Percentiles rank a stretch among this genome's conserved stretches.
These are phyloP conservation scores for Carollia perspicillata DNA, from an alignment of 2,113 vertebrate species.

Conservation along the genomic window DNA sequence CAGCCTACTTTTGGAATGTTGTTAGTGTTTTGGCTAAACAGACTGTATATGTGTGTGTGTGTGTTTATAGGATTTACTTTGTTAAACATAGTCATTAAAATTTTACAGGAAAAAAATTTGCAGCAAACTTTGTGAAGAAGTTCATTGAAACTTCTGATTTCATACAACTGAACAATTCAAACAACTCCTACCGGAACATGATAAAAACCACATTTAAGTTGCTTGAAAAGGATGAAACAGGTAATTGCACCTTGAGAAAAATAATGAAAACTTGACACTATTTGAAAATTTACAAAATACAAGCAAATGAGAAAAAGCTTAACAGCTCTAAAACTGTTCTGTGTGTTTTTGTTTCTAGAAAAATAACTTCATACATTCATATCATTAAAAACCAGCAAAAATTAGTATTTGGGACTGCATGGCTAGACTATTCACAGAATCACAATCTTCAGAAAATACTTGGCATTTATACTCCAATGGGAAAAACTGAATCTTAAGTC, in stretches of 20 bases:
- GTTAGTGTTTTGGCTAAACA: constrained; percentile 7
- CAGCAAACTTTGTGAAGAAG: constrained; percentile 46
- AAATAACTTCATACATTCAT: neutral
- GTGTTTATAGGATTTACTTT: neutral
- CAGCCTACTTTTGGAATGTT: constrained; percentile 51
- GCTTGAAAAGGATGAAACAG: constrained; percentile 37
- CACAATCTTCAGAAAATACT: constrained; percentile 30
- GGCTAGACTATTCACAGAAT: neutral
- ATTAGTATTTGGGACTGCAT: neutral
- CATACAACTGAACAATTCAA: constrained; percentile 46
- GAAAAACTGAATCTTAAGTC: neutral
- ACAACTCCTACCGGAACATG: constrained; percentile 30
- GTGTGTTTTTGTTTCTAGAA: neutral
- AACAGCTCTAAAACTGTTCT: neutral
- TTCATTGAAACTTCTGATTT: constrained; percentile 53
- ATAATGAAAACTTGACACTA: neutral
- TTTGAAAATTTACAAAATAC: neutral
- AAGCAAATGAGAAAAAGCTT: neutral
- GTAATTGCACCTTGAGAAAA: neutral
- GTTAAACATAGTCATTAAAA: constrained; percentile 41
- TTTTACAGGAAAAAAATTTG: constrained; percentile 50
- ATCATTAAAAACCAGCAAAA: neutral
- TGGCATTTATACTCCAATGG: neutral
- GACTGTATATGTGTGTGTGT: fast-evolving
- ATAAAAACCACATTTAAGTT: constrained; percentile 42